phyloP scores from a whole-genome alignment of 2,113 vertebrate genomes.

The Pycnonotus jocosus region DNA sequence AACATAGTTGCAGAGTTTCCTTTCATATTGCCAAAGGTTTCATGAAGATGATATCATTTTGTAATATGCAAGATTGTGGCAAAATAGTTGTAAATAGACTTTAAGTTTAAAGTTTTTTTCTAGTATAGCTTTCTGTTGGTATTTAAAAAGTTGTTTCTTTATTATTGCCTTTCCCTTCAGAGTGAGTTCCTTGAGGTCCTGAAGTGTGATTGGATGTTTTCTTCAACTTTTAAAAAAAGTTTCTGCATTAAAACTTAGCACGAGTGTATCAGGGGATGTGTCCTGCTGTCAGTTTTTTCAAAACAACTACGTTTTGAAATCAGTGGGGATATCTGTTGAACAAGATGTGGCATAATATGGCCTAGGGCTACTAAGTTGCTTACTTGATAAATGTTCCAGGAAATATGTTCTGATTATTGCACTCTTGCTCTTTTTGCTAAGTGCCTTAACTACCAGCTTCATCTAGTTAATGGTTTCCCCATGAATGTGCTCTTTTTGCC shows the following conservation, averaged over 20 bases:
- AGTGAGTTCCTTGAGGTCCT: background rate
- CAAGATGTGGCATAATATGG: background rate
- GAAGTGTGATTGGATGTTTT: background rate
- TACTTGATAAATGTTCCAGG: background rate
- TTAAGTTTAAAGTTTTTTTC: background rate
- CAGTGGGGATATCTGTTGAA: background rate
- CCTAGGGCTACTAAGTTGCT: background rate
- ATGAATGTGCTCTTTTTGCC: background rate
- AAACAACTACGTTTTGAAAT: background rate
- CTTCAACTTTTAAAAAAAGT: background rate
- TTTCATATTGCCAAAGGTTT: background rate
- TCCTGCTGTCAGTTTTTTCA: background rate
- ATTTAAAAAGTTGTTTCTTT: background rate
- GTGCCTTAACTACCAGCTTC: background rate
- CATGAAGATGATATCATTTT: background rate
- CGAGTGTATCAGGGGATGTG: background rate
- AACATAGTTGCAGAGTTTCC: background rate
- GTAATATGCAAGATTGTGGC: background rate
- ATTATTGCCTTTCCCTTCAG: background rate
- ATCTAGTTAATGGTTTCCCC: background rate
- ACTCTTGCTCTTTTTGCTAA: background rate
- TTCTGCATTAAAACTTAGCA: background rate
- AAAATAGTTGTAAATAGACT: background rate
- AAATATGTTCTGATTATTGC: conserved; percentile 1
- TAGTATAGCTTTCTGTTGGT: background rate